Evolutionary conservation across 2,797 vertebrate species (phyloP).

Genomic region (Chelmon rostratus): DNA sequence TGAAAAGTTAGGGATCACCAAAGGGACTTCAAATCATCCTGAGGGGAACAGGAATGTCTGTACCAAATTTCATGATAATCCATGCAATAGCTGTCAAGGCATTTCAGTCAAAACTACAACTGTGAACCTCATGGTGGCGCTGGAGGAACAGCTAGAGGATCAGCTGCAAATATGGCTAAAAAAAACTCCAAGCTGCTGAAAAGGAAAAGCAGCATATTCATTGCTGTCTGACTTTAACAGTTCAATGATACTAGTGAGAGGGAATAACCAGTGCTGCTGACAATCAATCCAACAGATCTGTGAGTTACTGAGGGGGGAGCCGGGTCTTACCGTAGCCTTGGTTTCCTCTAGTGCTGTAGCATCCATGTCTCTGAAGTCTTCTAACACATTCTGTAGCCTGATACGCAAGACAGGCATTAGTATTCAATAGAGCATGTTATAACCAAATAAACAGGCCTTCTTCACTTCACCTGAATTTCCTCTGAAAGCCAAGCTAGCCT

Average conservation of each 20-base stretch:
- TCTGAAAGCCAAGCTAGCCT: too few relatives aligned
- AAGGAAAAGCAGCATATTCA: not conserved
- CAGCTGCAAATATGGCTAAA: not conserved
- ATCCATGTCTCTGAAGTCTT: slow-evolving; percentile 85
- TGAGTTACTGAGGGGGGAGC: not conserved
- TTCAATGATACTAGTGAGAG: too few relatives aligned
- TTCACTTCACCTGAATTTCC: too few relatives aligned
- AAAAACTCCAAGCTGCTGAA: not conserved
- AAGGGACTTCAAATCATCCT: not conserved
- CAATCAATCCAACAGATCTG: slow-evolving; percentile 8
- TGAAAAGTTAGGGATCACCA: not conserved
- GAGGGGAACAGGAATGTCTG: not conserved
- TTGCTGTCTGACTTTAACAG: too few relatives aligned
- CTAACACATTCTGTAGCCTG: slow-evolving; percentile 85
- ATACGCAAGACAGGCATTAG: slow-evolving; percentile 10
- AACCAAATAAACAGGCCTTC: not conserved
- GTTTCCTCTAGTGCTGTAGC: slow-evolving; percentile 81
- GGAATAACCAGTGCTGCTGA: not conserved
- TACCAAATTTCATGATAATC: not conserved
- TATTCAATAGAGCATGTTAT: not conserved
- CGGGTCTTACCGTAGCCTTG: slow-evolving; percentile 78
- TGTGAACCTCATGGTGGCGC: slow-evolving; percentile 9
- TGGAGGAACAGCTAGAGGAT: not conserved
- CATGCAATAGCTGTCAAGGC: not conserved
- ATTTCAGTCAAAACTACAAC: not conserved